These are phyloP conservation scores for Drosophila carrolli DNA, from an alignment of 1,140 invertebrate species.

Conservation along the genomic window DNA sequence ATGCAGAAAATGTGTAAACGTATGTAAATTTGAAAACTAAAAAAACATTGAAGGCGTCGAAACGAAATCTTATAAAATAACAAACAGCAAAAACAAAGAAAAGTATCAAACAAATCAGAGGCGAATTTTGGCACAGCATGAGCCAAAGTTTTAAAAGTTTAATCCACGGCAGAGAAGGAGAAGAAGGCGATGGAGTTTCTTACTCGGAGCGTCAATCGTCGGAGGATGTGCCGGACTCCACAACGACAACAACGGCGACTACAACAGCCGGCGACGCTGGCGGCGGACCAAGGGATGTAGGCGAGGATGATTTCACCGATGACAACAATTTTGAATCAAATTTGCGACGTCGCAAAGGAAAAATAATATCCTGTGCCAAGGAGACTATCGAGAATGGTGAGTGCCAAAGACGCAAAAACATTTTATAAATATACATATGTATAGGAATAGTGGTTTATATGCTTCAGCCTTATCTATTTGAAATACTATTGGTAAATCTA, in stretches of 20 bases:
- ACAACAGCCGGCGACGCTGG: conserved; percentile 58
- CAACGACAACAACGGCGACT: conserved; percentile 49
- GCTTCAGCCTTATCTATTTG: conserved; percentile 9
- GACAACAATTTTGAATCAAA: conserved; percentile 84
- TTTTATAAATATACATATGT: background rate
- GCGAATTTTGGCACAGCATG: conserved; percentile 65
- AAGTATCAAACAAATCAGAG: conserved; percentile 17
- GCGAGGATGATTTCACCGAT: conserved; percentile 78
- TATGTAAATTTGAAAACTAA: background rate
- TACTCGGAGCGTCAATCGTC: conserved; percentile 74
- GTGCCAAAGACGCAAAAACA: conserved; percentile 12
- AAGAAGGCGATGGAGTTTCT: conserved; percentile 30
- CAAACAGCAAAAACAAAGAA: conserved; percentile 9
- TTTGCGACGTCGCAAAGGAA: conserved; percentile 83
- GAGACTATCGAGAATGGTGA: conserved; percentile 84
- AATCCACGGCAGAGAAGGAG: conserved; percentile 49
- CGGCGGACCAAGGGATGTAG: conserved; percentile 29
- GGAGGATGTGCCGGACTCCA: conserved; percentile 76
- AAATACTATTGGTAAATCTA: background rate
- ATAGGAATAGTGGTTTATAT: background rate
- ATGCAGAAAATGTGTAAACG: conserved; percentile 1
- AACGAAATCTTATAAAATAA: conserved; percentile 13
- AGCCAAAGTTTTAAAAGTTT: conserved; percentile 81
- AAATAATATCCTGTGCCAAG: conserved; percentile 85
- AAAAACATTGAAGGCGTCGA: background rate